Conservation (phyloP, 2,797 vertebrate species). For the Leptoclinus maculatus region DNA sequence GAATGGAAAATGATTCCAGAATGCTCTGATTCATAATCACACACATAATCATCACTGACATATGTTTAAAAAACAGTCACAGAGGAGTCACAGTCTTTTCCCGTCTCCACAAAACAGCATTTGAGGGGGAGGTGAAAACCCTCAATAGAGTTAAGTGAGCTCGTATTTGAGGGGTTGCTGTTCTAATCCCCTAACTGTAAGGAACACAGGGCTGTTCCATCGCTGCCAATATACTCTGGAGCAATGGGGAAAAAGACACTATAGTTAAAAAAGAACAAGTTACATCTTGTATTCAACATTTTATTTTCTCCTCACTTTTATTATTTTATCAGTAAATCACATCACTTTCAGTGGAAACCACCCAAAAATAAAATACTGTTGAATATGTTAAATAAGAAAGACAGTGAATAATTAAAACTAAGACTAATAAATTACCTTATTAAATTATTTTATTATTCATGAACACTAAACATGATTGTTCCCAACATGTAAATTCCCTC, state of each 20-base stretch:
- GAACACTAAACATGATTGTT: constrained; percentile 1
- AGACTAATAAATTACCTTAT: not conserved
- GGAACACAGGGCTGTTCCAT: not conserved
- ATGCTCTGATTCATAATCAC: constrained; percentile 31
- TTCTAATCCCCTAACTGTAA: not conserved
- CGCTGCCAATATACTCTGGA: not conserved
- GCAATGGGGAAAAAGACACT: not conserved
- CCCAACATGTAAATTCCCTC: not conserved
- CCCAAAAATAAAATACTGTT: not conserved
- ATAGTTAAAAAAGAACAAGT: not conserved
- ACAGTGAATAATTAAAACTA: not conserved
- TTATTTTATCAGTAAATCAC: not conserved
- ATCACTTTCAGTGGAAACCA: not conserved
- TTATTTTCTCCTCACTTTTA: not conserved
- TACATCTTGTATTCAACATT: not conserved
- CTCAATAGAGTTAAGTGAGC: not conserved
- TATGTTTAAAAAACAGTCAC: no score
- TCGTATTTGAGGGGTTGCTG: not conserved
- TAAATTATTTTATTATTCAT: not conserved
- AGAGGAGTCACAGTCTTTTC: not conserved
- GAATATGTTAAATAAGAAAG: not conserved
- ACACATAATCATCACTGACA: not conserved
- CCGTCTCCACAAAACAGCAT: not conserved
- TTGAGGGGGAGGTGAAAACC: not conserved
- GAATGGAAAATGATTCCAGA: constrained; percentile 2